A percentile compares a stretch with the other conserved stretches of the same genome.
phyloP scores from a whole-genome alignment of 2,113 vertebrate species.

The Thalassoma bifasciatum region DNA sequence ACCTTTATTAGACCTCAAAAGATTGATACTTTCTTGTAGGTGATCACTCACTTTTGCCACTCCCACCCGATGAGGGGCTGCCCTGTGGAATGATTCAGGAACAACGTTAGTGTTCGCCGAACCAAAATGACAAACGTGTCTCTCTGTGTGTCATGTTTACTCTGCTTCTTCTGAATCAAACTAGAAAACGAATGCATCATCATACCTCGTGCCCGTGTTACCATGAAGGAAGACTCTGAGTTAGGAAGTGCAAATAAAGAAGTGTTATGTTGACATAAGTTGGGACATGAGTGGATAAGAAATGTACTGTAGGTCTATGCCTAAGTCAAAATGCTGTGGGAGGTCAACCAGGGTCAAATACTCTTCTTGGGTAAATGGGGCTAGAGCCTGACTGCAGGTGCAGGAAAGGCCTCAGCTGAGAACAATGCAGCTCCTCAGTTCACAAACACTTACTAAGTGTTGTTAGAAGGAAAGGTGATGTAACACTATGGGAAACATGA shows the following conservation, averaged over 20 bases:
- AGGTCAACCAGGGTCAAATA: background rate
- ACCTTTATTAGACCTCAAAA: conserved; percentile 2
- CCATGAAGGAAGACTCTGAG: conserved; percentile 92
- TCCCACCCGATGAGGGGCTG: conserved; percentile 83
- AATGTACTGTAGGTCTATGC: too few species aligned
- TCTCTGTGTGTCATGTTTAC: background rate
- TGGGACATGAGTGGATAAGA: too few species aligned
- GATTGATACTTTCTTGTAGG: conserved; percentile 28
- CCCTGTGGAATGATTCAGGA: conserved; percentile 80
- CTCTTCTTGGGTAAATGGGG: too few species aligned
- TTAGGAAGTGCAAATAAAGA: background rate
- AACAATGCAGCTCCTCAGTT: too few species aligned
- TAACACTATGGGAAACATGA: too few species aligned
- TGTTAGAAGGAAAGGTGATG: too few species aligned
- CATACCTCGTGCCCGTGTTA: conserved; percentile 87
- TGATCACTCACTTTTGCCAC: conserved; percentile 86
- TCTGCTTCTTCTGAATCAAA: conserved; percentile 7
- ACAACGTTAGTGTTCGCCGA: conserved; percentile 5
- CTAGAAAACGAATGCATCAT: conserved; percentile 38
- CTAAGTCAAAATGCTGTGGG: background rate
- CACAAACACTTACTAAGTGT: too few species aligned
- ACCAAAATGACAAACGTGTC: conserved; percentile 3
- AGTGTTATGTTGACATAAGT: background rate
- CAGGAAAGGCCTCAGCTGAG: too few species aligned
- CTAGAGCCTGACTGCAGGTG: too few species aligned